Base-by-base conservation (phyloP, 2,888 invertebrate genomes). In the Gryllus longicercus region DNA sequence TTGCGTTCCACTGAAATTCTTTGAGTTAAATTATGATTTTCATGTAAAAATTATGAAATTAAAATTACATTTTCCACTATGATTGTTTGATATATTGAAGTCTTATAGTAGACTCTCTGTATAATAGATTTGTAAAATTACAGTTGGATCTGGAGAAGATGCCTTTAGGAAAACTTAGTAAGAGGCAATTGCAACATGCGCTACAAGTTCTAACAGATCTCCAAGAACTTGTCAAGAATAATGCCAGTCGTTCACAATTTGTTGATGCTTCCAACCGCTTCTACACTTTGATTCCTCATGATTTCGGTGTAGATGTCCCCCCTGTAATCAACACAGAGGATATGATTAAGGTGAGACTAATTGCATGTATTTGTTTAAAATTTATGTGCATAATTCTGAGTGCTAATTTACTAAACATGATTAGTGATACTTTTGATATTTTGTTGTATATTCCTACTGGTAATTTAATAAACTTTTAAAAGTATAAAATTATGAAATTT, bases 141-240 rank as follows among this genome's bases (percentile, higher is more conserved):
- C 83, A 91, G 89, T 89, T 99, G 84, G 99, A 99, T 87, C 91
- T 95, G 84, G 96, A 97, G 82, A 98, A 99, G 88, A 98, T 99
- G 99, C 99, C 99, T 0, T 88, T 99, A 12, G 99, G 99, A 38
- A 99, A 99, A 88, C 87, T 99, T 16, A 97, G 97, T 2, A 93
- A 95, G 86, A 93, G 93, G 80, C 97, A 98, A 88, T 93, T 99
- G 80, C 92, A 95, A 85, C 89, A 91, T 63, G 99, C 98, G 0
- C 98, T 94, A 86, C 88, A 88, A 79, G 94, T 98, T 1, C 88
- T 99, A 38, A 91, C 91, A 0, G 93, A 95, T 84, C 86, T 95
- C 18, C 90, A 93, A 83, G 88, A 88, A 14, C 84, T 91, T 0
- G 88, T 94, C 5, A 89, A 91, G 77, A 80, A 82, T 23, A 89